Evolutionary conservation across 30 jellyfish, hydroid and myxozoan species (phyloP).

Genomic region (Cassiopea xamachana): DNA sequence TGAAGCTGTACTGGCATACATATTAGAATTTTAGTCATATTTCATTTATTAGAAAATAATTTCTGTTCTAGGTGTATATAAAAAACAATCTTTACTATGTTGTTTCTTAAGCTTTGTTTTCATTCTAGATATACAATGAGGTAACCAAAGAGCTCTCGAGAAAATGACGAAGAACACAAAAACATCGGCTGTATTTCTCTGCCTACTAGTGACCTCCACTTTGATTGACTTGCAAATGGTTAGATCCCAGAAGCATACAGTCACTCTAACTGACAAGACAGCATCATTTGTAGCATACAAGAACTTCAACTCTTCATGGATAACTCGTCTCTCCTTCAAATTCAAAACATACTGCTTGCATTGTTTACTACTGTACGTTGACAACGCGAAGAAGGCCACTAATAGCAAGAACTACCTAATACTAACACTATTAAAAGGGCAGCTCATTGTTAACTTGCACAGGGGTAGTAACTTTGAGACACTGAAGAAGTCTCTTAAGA

Average conservation of each 20-base stretch:
- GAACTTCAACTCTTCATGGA: slow-evolving; percentile 52
- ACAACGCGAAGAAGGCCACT: slow-evolving; percentile 40
- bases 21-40: too few species aligned
- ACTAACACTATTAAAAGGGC: slow-evolving; percentile 51
- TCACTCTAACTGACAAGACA: slow-evolving; percentile 45
- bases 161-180: not conserved
- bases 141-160: not conserved
- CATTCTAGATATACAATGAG: not conserved
- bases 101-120: not conserved
- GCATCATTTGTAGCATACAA: slow-evolving; percentile 67
- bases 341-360: slow-evolving; percentile 74
- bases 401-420: slow-evolving; percentile 25
- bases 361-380: slow-evolving; percentile 72
- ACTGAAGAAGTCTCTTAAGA: slow-evolving; percentile 25
- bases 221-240: slow-evolving; percentile 6
- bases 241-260: slow-evolving; percentile 14
- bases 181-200: not conserved
- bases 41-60: too few species aligned
- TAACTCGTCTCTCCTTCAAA: slow-evolving; percentile 31
- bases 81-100: not conserved
- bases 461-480: slow-evolving; percentile 10
- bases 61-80: too few species aligned
- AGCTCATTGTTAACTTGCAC: slow-evolving; percentile 53
- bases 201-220: slow-evolving; percentile 6
- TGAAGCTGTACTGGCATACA: too few species aligned